Evolutionary conservation across 2,888 invertebrate species (phyloP).

Genomic region (Oscheius onirici): DNA sequence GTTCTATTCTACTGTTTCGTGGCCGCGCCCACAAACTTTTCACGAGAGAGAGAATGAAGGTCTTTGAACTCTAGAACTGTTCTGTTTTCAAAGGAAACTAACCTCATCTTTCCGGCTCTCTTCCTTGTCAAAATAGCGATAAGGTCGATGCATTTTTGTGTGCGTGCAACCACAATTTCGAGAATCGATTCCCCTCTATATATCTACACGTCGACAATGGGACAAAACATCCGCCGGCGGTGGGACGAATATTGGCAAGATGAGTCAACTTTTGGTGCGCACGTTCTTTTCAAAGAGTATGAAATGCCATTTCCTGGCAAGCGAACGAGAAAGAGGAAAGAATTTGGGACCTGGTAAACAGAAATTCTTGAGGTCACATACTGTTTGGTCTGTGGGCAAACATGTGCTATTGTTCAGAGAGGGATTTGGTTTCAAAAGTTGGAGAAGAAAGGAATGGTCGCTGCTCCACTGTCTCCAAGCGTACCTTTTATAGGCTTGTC

Average conservation of each 20-base stretch:
- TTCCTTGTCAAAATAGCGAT: conserved; percentile 5
- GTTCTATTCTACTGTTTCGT: background rate
- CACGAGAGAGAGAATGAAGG: too few relatives aligned
- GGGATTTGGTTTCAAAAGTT: background rate
- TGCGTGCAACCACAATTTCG: background rate
- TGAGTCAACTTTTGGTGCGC: background rate
- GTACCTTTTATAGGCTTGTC: conserved; percentile 23
- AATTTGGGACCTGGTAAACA: background rate
- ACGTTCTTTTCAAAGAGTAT: background rate
- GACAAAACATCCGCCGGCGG: background rate
- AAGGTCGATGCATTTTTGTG: background rate
- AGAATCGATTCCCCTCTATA: background rate
- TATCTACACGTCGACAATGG: background rate
- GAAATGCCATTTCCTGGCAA: background rate
- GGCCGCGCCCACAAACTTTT: background rate
- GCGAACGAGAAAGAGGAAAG: background rate
- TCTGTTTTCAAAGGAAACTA: background rate
- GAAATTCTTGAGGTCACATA: background rate
- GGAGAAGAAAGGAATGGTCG: background rate
- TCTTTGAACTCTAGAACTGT: background rate
- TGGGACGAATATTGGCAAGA: too few relatives aligned
- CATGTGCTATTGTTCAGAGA: background rate
- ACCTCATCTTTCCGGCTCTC: background rate
- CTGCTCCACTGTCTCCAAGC: background rate
- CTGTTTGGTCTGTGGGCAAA: background rate